phyloP scores from a whole-genome alignment of 2,113 vertebrate genomes.

The Megalops atlanticus region DNA sequence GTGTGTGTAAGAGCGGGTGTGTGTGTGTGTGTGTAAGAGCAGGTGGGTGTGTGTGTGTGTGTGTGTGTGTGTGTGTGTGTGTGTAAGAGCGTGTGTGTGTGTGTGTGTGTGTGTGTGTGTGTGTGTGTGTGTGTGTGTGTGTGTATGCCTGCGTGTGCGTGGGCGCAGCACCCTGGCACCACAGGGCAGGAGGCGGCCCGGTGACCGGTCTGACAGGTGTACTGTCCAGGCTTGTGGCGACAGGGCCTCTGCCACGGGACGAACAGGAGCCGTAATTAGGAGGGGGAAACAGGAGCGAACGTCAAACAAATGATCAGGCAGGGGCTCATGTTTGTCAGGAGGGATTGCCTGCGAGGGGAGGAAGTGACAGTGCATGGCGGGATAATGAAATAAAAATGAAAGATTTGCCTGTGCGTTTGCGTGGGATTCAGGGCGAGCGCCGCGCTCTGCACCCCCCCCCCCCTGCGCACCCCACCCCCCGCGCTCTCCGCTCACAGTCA shows the following conservation, averaged over 20 bases:
- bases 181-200: conserved; percentile 71
- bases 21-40: no score
- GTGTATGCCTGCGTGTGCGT: not conserved
- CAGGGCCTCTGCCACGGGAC: conserved; percentile 52
- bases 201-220: conserved; percentile 72
- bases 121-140: no score
- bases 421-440: conserved; percentile 53
- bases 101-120: no score
- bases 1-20: no score
- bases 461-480: no score
- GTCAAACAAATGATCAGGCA: conserved; percentile 77
- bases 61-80: no score
- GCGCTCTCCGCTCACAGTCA: conserved; percentile 46
- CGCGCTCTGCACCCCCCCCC: not conserved
- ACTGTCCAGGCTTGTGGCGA: conserved; percentile 48
- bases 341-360: conserved; percentile 51
- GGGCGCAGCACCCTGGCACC: conserved; percentile 51
- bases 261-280: conserved; percentile 73
- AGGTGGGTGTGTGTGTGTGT: no score
- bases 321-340: conserved; percentile 81
- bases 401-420: conserved; percentile 73
- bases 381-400: conserved; percentile 79
- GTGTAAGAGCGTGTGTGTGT: no score
- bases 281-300: conserved; percentile 71
- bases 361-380: conserved; percentile 81